Evolutionary conservation across 2,113 vertebrate genomes (phyloP).

Genomic region (Ursus arctos): DNA sequence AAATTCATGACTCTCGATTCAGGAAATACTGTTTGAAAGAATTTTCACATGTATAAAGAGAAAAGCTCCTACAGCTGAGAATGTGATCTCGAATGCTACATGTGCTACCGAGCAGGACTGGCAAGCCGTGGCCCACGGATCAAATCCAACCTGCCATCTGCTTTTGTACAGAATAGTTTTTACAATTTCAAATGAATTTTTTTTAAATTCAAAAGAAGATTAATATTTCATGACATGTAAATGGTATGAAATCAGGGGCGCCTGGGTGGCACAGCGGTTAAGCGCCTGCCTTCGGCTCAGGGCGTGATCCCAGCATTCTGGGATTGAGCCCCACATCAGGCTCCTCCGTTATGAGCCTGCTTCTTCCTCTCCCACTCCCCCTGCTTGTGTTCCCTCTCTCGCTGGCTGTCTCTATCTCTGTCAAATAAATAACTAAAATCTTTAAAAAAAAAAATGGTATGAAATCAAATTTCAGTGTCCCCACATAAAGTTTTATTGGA

Average conservation of each 20-base stretch:
- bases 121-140: neutral
- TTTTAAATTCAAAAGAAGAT: neutral
- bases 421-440: too few species aligned
- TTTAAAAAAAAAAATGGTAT: neutral
- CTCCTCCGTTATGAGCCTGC: too few species aligned
- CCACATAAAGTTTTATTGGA: conserved; percentile 24
- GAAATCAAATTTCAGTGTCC: neutral
- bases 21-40: conserved; percentile 43
- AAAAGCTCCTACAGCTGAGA: neutral
- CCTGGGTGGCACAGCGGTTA: too few species aligned
- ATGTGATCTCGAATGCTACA: neutral
- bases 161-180: conserved; percentile 5
- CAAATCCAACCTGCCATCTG: neutral
- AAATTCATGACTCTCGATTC: conserved; percentile 11
- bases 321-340: too few species aligned
- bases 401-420: too few species aligned
- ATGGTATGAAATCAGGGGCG: neutral
- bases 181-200: conserved; percentile 20
- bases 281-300: too few species aligned
- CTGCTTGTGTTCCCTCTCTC: too few species aligned
- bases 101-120: neutral
- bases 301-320: too few species aligned
- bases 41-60: conserved; percentile 39
- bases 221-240: neutral
- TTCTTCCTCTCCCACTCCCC: too few species aligned